phyloP scores from a whole-genome alignment of 2,888 invertebrate genomes.

The Flexamia atlantica region DNA sequence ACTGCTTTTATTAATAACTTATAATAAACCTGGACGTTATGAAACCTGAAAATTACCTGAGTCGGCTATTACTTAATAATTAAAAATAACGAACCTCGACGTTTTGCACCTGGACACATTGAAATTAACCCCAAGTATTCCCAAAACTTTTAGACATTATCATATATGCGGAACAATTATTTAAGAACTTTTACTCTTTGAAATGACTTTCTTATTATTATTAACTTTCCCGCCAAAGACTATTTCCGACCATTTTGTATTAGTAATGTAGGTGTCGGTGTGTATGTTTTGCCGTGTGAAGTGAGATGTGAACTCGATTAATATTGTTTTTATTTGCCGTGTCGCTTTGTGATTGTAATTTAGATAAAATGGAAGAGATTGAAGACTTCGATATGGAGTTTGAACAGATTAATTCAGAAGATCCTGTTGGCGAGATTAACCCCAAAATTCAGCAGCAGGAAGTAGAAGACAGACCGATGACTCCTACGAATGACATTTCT shows the following conservation, averaged over 20 bases:
- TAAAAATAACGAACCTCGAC: too few species aligned
- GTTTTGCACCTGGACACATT: too few species aligned
- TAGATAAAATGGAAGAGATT: not conserved
- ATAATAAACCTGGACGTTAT: too few species aligned
- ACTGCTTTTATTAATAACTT: too few species aligned
- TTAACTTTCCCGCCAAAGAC: not conserved
- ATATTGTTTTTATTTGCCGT: not conserved
- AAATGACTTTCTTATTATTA: too few species aligned
- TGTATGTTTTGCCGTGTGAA: not conserved
- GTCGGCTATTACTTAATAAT: too few species aligned
- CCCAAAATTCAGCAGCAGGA: not conserved
- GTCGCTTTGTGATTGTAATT: not conserved
- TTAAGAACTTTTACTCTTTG: too few species aligned
- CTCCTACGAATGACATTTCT: not conserved
- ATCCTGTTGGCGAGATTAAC: not conserved
- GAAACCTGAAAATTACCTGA: too few species aligned
- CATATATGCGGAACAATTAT: too few species aligned
- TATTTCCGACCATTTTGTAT: not conserved
- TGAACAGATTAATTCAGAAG: not conserved
- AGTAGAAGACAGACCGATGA: not conserved
- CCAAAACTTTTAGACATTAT: too few species aligned
- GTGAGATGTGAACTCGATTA: not conserved
- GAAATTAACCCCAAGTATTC: too few species aligned
- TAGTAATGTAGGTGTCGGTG: too few species aligned
- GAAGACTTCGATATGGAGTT: not conserved